These are phyloP conservation scores for Antigone vipio DNA, from an alignment of 2,113 vertebrate species.

Conservation along the genomic window DNA sequence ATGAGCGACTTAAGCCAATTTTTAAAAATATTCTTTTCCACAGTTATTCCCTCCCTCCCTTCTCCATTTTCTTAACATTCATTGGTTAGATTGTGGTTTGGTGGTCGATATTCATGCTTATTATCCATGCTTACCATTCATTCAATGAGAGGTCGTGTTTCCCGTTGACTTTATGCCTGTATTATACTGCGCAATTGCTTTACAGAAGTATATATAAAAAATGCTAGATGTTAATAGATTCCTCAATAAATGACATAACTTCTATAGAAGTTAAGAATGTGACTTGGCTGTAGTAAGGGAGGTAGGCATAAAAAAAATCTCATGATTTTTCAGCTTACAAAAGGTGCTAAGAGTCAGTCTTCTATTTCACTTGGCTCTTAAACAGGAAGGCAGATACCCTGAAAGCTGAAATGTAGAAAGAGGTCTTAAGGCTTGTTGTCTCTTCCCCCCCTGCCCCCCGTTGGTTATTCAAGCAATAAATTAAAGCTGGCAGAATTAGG, in stretches of 20 bases:
- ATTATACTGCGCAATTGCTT: not conserved
- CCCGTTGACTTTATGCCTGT: not conserved
- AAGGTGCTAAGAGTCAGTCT: not conserved
- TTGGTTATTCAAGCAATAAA: not conserved
- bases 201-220: not conserved
- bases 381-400: not conserved
- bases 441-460: too few species aligned
- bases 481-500: not conserved
- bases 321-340: not conserved
- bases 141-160: not conserved
- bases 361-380: not conserved
- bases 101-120: not conserved
- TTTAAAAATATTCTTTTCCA: not conserved
- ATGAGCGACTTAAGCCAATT: not conserved
- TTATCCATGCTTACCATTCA: not conserved
- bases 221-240: not conserved
- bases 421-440: not conserved
- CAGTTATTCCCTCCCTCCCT: not conserved
- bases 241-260: not conserved
- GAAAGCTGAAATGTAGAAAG: not conserved
- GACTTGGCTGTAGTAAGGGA: not conserved
- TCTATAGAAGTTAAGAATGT: not conserved
- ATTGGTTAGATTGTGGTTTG: not conserved
- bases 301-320: not conserved
- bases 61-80: not conserved